A percentile compares a stretch with the other conserved stretches of the same genome.
Conservation (phyloP, 2,113 vertebrate species). For the Proterorhinus semilunaris region DNA sequence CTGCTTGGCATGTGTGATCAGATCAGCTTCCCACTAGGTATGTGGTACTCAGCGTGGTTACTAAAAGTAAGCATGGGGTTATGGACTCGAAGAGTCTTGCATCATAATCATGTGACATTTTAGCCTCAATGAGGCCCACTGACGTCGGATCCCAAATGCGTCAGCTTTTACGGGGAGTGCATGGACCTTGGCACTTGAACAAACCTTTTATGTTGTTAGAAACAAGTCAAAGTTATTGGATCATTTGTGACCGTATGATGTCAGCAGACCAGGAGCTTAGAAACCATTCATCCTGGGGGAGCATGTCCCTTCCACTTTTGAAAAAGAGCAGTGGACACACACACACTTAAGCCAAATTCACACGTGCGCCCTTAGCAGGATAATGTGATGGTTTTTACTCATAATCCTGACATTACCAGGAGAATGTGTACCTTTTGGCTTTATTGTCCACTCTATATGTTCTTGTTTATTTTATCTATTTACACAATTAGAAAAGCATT, state of each 20-base stretch:
- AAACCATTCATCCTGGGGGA: too few relatives aligned
- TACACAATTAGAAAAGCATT: too few relatives aligned
- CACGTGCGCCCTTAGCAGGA: too few relatives aligned
- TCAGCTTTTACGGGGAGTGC: background rate
- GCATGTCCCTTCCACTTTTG: too few relatives aligned
- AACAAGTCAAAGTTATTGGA: background rate
- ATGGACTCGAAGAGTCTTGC: conserved; percentile 9
- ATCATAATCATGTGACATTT: conserved; percentile 27
- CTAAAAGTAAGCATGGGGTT: conserved; percentile 39
- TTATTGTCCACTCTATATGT: too few relatives aligned
- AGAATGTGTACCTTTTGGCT: too few relatives aligned
- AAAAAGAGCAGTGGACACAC: too few relatives aligned
- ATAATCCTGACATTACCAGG: too few relatives aligned
- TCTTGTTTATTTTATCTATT: too few relatives aligned
- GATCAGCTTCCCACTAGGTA: conserved; percentile 95
- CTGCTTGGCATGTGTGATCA: conserved; percentile 98
- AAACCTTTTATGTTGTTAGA: conserved; percentile 1
- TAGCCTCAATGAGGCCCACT: background rate
- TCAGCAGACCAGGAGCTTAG: background rate
- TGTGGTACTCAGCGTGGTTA: conserved; percentile 23
- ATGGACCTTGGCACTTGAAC: background rate
- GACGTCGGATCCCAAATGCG: background rate
- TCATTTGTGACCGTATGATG: background rate
- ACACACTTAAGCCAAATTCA: too few relatives aligned
- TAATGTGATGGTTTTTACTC: too few relatives aligned